Evolutionary conservation across 2,113 vertebrate species (phyloP), one percentile per base, ranked within the genome.

Genomic region (Platichthys flesus): DNA sequence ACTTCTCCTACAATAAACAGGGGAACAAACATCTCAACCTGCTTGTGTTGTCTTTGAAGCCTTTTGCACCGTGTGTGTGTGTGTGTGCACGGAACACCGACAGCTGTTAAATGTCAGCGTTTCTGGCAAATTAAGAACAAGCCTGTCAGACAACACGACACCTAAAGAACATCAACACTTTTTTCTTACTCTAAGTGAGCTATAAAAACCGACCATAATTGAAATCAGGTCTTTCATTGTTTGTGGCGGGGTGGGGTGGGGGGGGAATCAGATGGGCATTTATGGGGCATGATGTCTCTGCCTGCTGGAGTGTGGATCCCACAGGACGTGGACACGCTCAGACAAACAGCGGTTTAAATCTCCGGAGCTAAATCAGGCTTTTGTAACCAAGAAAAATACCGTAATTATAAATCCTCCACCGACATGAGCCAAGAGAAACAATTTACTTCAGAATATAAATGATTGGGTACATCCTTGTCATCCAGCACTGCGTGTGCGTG

Each of bases 311-410:
- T 79, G 73, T 69, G 74, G 71, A 77, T 79, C 82, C 76, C 80
- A 67, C 62, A 84, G 78, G 85, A 86, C 45, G 60, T 67, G 88
- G 83, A 85, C 78, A 18, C 70, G 78, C 80, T 79, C 78, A 83
- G 80, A 88, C 84, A 76, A 86, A 77, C 77, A 84, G 58, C 72
- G 73, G 74, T 78, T 89, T 84, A 79, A 82, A 79, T 64, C 78
- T 67, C 24, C 9, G 70, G 76, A 59, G 64, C 66, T 59, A 73
- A 79, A 86, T 81, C 78, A 69, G 35, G 23, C 71, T 55, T 26
- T 51, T 81, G 66, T 64, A 67, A 67, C 59, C 52, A 64, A 59
- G 54, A 23, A 23, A 72, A 72, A 66, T 37, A 67, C 47, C 64
- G 64, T 73, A 78, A 82, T 76, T 23, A 67, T 49, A 79, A 71